These are phyloP conservation scores for Elmis aenea DNA, from an alignment of 2,888 invertebrate genomes.

Conservation along the genomic window DNA sequence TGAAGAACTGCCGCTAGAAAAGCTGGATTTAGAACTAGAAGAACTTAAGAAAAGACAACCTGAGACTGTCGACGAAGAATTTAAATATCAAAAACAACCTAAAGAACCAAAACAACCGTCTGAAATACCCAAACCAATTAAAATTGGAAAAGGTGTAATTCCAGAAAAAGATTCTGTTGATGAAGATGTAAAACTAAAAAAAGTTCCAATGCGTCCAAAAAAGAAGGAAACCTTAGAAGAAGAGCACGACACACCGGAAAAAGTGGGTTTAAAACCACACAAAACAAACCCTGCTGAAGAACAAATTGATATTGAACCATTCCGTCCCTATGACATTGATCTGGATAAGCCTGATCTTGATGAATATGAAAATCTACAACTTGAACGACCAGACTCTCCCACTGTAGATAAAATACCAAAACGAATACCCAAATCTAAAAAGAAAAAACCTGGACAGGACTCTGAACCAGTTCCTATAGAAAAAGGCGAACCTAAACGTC, in stretches of 20 bases:
- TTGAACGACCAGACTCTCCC: constrained; percentile 10
- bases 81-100: constrained; percentile 36
- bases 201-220: constrained; percentile 38
- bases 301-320: constrained; percentile 37
- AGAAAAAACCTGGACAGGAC: constrained; percentile 44
- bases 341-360: constrained; percentile 38
- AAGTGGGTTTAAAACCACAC: constrained; percentile 5
- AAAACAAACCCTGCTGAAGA: constrained; percentile 31
- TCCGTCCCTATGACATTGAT: constrained; percentile 43
- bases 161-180: constrained; percentile 35
- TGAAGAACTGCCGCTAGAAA: constrained; percentile 44
- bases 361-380: constrained; percentile 35
- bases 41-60: constrained; percentile 40
- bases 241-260: constrained; percentile 7
- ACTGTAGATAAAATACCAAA: constrained; percentile 25
- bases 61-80: constrained; percentile 43
- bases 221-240: constrained; percentile 8
- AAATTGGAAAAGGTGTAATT: constrained; percentile 42
- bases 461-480: constrained; percentile 23
- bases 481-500: constrained; percentile 34
- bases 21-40: constrained; percentile 43
- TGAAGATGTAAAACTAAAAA: constrained; percentile 39
- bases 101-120: constrained; percentile 43
- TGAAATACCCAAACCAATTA: constrained; percentile 38
- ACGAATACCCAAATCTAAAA: constrained; percentile 28